phyloP scores from a whole-genome alignment of 2,113 vertebrate species.

The Dicentrarchus labrax region DNA sequence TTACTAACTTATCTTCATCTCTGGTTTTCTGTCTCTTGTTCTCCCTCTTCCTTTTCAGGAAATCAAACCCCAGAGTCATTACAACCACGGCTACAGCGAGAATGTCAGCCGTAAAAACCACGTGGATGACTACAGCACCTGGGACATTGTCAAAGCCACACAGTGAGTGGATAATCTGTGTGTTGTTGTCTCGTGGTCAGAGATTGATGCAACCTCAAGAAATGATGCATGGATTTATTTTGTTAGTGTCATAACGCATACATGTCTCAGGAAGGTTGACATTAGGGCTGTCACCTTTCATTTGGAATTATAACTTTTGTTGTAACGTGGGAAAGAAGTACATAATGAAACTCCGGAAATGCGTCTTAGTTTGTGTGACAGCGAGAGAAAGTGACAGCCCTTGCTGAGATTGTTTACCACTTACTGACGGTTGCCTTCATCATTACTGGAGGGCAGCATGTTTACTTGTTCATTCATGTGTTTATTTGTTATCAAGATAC shows the following conservation, averaged over 20 bases:
- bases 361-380: too few relatives aligned
- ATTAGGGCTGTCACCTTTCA: not conserved
- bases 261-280: not conserved
- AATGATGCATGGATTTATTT: not conserved
- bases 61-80: slow-evolving; percentile 96
- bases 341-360: too few relatives aligned
- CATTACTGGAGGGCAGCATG: not conserved
- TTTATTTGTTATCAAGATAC: not conserved
- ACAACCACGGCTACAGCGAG: slow-evolving; percentile 96
- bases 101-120: slow-evolving; percentile 93
- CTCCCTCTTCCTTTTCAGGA: slow-evolving; percentile 82
- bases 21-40: not conserved
- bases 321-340: not conserved
- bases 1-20: not conserved
- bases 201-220: not conserved
- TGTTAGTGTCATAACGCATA: not conserved
- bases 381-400: not conserved
- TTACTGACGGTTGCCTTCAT: not conserved
- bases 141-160: slow-evolving; percentile 99
- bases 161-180: slow-evolving; percentile 88
- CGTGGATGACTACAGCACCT: slow-evolving; percentile 98
- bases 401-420: not conserved
- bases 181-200: not conserved
- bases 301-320: not conserved
- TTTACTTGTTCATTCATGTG: not conserved